phyloP scores from a whole-genome alignment of 2,113 vertebrate genomes.

The Cinclus cinclus region DNA sequence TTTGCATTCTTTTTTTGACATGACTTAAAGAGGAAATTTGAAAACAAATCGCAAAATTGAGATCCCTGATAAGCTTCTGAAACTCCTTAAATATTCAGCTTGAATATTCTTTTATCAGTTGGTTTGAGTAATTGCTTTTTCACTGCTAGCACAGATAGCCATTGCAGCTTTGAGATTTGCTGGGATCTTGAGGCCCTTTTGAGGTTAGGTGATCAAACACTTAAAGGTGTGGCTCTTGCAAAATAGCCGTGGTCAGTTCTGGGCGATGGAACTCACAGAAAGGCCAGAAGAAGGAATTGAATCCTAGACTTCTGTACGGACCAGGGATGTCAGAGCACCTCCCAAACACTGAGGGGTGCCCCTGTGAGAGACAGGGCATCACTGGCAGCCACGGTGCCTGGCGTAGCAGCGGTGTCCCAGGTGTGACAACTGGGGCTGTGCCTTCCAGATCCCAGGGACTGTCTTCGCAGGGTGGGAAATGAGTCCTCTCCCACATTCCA shows the following conservation, averaged over 20 bases:
- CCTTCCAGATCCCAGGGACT: neutral
- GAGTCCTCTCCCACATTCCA: fast-evolving
- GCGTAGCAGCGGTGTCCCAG: neutral
- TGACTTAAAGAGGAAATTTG: neutral
- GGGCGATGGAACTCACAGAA: neutral
- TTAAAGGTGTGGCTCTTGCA: neutral
- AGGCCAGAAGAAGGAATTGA: neutral
- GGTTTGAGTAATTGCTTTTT: neutral
- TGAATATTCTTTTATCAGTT: neutral
- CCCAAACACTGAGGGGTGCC: neutral
- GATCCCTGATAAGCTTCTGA: constrained; percentile 13
- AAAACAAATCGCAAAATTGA: constrained; percentile 16
- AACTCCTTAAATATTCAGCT: neutral
- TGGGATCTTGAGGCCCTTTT: neutral
- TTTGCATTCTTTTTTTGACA: neutral
- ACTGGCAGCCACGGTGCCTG: fast-evolving
- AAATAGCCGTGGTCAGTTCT: neutral
- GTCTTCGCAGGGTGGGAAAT: neutral
- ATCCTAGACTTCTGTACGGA: neutral
- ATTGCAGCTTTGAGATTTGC: neutral
- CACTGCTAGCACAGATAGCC: neutral
- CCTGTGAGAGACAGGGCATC: fast-evolving
- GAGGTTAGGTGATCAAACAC: neutral
- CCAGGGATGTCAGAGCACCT: neutral
- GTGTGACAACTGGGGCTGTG: fast-evolving